Evolutionary conservation across 1,140 invertebrate genomes (phyloP).

Genomic region (Heliothis virescens): DNA sequence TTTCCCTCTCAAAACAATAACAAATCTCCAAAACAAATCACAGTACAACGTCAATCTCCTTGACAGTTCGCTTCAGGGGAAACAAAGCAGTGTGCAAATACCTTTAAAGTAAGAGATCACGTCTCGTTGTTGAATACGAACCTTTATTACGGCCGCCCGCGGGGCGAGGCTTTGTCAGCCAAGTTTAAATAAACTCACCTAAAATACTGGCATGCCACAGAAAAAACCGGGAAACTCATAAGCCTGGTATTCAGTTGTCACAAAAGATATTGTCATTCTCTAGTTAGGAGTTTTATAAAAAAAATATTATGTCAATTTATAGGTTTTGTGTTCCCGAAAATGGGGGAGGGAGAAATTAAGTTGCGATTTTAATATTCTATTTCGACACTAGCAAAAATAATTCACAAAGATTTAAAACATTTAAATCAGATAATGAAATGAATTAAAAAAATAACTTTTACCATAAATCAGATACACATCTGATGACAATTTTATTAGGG

Average conservation of each 20-base stretch:
- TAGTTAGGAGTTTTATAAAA: conserved; percentile 16
- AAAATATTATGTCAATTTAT: conserved; percentile 3
- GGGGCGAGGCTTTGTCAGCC: conserved; percentile 27
- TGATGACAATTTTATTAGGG: no score
- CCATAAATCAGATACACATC: no score
- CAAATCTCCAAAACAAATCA: background rate
- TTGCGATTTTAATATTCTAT: no score
- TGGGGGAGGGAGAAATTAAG: no score
- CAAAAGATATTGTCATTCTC: conserved; percentile 13
- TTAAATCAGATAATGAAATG: no score
- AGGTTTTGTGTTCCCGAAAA: no score
- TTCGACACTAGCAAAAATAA: no score
- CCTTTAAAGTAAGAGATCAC: conserved; percentile 39
- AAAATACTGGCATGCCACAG: conserved; percentile 34
- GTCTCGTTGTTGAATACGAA: conserved; percentile 27
- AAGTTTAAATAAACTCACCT: conserved; percentile 35
- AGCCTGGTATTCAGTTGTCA: background rate
- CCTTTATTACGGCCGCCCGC: conserved; percentile 41
- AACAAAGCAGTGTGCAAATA: conserved; percentile 13
- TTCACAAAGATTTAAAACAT: no score
- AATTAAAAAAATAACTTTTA: no score
- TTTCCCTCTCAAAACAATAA: no score
- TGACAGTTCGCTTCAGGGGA: background rate
- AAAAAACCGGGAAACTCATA: conserved; percentile 39
- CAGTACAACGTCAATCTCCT: background rate